Conservation (phyloP, 2,888 invertebrate species). For the Lysandra bellargus region DNA sequence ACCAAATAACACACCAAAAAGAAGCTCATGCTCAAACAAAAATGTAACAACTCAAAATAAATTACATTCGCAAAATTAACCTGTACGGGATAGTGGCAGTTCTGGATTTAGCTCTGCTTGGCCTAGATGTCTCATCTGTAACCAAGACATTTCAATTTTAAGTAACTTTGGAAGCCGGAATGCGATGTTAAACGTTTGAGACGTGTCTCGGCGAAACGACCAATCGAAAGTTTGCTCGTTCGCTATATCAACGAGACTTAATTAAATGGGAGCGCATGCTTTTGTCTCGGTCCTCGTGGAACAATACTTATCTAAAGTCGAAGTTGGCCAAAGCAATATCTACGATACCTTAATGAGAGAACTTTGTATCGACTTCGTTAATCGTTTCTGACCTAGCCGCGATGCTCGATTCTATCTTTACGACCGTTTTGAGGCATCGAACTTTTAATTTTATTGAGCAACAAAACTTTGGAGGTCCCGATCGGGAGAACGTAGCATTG, state of each 20-base stretch:
- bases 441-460: constrained; percentile 36
- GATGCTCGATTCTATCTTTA: constrained; percentile 44
- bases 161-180: constrained; percentile 32
- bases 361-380: constrained; percentile 77
- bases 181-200: constrained; percentile 34
- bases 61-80: constrained; percentile 55
- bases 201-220: constrained; percentile 59
- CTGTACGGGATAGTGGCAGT: constrained; percentile 77
- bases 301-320: constrained; percentile 75
- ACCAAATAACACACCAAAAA: constrained; percentile 6
- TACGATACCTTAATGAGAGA: constrained; percentile 78
- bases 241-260: constrained; percentile 65
- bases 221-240: constrained; percentile 61
- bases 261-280: constrained; percentile 75
- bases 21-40: constrained; percentile 23
- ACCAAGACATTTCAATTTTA: constrained; percentile 61
- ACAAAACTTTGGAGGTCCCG: constrained; percentile 47
- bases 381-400: constrained; percentile 67
- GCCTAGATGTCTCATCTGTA: constrained; percentile 79
- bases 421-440: not conserved
- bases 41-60: constrained; percentile 33
- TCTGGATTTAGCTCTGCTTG: constrained; percentile 80
- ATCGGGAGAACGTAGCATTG: constrained; percentile 42
- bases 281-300: constrained; percentile 72
- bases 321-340: constrained; percentile 77